Conservation (phyloP, 2,113 vertebrate genomes). For the Ornithorhynchus anatinus region DNA sequence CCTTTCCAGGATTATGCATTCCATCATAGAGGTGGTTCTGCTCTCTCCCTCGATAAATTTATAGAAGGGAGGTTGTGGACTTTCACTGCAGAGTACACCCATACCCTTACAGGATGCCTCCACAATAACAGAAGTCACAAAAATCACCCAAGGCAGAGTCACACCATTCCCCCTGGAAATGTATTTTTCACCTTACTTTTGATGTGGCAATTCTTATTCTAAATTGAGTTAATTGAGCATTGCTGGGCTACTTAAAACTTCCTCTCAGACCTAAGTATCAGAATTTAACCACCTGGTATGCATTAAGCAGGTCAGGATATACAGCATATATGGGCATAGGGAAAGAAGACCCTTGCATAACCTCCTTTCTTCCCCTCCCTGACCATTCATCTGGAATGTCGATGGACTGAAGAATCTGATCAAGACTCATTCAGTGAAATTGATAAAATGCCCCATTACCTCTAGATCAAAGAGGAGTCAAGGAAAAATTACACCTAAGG, state of each 20-base stretch:
- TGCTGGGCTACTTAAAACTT: slow-evolving; percentile 1
- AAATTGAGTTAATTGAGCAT: not conserved
- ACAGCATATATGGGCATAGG: not conserved
- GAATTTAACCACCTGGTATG: slow-evolving; percentile 23
- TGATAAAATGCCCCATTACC: slow-evolving; percentile 63
- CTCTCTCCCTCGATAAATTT: too few relatives aligned
- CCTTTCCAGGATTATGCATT: too few relatives aligned
- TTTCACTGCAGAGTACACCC: too few relatives aligned
- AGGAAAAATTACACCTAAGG: slow-evolving; percentile 52
- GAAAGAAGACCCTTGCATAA: not conserved
- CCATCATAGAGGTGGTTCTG: too few relatives aligned
- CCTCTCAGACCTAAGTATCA: not conserved
- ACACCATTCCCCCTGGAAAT: too few relatives aligned
- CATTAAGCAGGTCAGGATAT: slow-evolving; percentile 33
- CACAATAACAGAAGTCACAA: too few relatives aligned
- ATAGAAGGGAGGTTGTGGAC: too few relatives aligned
- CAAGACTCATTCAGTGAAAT: slow-evolving; percentile 45
- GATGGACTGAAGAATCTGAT: slow-evolving; percentile 41
- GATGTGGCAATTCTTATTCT: not conserved
- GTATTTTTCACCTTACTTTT: too few relatives aligned
- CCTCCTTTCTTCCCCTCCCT: slow-evolving; percentile 4
- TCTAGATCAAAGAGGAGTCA: slow-evolving; percentile 57
- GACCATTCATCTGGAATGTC: slow-evolving; percentile 13
- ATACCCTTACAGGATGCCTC: too few relatives aligned
- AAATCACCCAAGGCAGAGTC: too few relatives aligned